Percentiles rank a stretch among this genome's conserved stretches.
Evolutionary conservation across 2,888 invertebrate species (phyloP).

Genomic region (Beris morrisii): DNA sequence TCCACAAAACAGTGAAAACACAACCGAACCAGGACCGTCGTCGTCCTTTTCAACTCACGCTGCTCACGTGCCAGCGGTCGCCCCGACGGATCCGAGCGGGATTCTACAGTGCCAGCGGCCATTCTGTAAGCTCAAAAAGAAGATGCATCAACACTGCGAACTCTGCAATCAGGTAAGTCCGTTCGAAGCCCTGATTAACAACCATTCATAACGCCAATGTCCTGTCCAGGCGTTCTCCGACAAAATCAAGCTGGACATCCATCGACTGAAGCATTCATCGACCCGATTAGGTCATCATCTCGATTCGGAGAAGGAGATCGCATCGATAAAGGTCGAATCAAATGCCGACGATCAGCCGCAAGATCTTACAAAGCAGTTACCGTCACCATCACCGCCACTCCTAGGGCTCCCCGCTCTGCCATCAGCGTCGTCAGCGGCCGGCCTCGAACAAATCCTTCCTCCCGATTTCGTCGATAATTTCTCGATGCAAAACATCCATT

Average conservation of each 20-base stretch:
- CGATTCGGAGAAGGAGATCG: constrained; percentile 5
- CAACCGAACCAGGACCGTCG: constrained; percentile 30
- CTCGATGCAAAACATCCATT: constrained; percentile 44
- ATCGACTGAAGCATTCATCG: constrained; percentile 42
- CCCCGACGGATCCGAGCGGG: no score
- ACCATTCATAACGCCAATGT: not conserved
- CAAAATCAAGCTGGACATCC: constrained; percentile 41
- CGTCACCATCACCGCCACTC: constrained; percentile 18
- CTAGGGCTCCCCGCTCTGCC: not conserved
- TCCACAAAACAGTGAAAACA: constrained; percentile 48
- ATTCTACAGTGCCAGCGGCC: constrained; percentile 65
- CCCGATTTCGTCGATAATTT: constrained; percentile 41
- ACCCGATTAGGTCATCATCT: constrained; percentile 29
- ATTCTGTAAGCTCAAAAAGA: constrained; percentile 77
- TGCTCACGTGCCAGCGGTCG: not conserved
- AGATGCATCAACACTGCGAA: constrained; percentile 78
- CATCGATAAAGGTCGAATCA: constrained; percentile 9
- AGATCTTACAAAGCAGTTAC: constrained; percentile 35
- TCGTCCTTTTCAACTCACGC: no score
- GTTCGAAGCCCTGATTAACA: not conserved
- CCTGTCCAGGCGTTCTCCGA: constrained; percentile 41
- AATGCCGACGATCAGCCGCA: constrained; percentile 31
- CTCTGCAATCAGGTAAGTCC: constrained; percentile 67
- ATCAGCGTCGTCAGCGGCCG: not conserved
- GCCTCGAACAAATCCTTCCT: constrained; percentile 26